phyloP scores from a whole-genome alignment of 2,113 vertebrate genomes.

The Peromyscus californicus region DNA sequence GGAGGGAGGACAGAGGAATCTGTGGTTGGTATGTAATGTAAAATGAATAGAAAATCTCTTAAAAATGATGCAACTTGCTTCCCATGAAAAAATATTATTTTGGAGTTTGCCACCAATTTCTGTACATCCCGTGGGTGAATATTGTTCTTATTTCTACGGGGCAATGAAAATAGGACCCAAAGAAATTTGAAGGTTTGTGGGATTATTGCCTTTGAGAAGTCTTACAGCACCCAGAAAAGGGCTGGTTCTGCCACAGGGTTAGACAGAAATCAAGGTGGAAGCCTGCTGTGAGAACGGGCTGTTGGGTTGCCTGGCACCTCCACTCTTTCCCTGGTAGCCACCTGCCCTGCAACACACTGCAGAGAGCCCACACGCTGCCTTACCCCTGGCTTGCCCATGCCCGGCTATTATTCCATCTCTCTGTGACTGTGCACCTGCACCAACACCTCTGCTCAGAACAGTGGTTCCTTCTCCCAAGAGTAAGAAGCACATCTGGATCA shows the following conservation, averaged over 20 bases:
- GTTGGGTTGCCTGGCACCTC: not conserved
- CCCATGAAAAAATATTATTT: not conserved
- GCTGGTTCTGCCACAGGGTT: not conserved
- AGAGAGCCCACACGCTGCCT: not conserved
- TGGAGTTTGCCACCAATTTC: too few relatives aligned
- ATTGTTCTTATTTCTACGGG: too few relatives aligned
- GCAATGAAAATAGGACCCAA: not conserved
- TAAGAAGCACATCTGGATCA: fast-evolving
- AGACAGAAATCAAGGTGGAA: not conserved
- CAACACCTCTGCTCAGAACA: fast-evolving
- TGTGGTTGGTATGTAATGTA: too few relatives aligned
- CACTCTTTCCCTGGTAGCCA: fast-evolving
- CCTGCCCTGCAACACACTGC: fast-evolving
- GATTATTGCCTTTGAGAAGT: not conserved
- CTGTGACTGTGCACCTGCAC: too few relatives aligned
- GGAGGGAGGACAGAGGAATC: too few relatives aligned
- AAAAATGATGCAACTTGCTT: not conserved
- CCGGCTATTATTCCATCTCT: not conserved
- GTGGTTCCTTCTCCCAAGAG: not conserved
- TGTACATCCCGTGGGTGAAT: too few relatives aligned
- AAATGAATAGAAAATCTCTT: not conserved
- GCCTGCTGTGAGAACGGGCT: not conserved
- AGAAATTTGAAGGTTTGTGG: not conserved
- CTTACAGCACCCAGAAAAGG: too few relatives aligned
- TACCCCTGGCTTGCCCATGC: not conserved